Base-by-base conservation (phyloP, 2,113 vertebrate genomes). In the Spea bombifrons region DNA sequence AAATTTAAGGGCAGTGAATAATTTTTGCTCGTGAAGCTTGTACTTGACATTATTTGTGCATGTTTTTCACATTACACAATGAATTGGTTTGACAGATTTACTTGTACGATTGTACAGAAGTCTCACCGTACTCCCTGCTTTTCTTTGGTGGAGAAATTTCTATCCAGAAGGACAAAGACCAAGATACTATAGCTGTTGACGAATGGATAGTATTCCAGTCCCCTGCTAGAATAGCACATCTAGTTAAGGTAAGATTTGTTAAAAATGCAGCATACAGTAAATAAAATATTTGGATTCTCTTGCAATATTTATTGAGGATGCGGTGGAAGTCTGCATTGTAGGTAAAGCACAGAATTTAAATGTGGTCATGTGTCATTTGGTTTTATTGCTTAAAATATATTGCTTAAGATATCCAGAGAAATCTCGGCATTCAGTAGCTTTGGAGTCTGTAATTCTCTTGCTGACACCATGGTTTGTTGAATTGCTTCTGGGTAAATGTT, bases 121-220 rank as follows among this genome's bases (percentile, higher is more conserved):
- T 98, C 44, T 98, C 97, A n/a, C 97, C 97, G 0, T 99, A 98
- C 86, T 99, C 96, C 0, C 93, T 99, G 17, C 85, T 99, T 73
- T 99, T 99, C 89, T 99, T 99, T 0, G 97, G 97, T 64, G 97
- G 97, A 16, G 94, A 99, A 79, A 95, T 99, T 86, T 96, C 94
- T 80, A 99, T 99, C 84, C 95, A 98, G 90, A 98, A 93, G 78
- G 97, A 99, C 8, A 90, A 93, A 0, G 96, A 89, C 73, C 95
- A 98, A 86, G 97, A 99, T 66, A 99, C 97, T 8, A 94, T 99
- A 0, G 92, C 97, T 3, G 97, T 99, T 64, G 97, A 99, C 82
- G 87, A 96, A 43, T 99, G 97, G 97, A 99, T 99, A 67, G 91
- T 99, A 70, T 99, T 99, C 87, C 94, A 96, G 84, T 99, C 97